These are phyloP conservation scores for Cistogaster globosa DNA, from an alignment of 2,888 invertebrate genomes.

Conservation along the genomic window DNA sequence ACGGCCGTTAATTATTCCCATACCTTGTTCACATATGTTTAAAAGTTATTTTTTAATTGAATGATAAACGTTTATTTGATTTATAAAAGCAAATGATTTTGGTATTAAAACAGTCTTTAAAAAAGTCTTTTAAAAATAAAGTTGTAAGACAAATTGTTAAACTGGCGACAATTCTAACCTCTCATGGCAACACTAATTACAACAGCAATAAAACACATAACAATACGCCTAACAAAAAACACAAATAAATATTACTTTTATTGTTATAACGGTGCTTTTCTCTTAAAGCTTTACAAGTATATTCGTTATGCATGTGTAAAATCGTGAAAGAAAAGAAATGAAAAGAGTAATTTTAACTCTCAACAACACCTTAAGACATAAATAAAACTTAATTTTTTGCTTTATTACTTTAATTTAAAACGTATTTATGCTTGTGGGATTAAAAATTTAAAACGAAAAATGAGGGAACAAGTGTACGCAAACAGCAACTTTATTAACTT, in stretches of 20 bases:
- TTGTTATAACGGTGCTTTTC: conserved; percentile 56
- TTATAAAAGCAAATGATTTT: too few relatives aligned
- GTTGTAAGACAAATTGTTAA: too few relatives aligned
- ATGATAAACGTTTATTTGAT: too few relatives aligned
- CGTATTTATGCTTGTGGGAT: conserved; percentile 20
- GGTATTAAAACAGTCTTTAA: too few relatives aligned
- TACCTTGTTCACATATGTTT: too few relatives aligned
- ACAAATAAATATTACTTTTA: conserved; percentile 49
- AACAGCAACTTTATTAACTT: conserved; percentile 22
- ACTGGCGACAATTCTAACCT: too few relatives aligned
- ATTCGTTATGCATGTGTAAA: conserved; percentile 38
- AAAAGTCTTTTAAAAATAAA: too few relatives aligned
- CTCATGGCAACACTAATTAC: too few relatives aligned
- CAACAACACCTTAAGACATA: conserved; percentile 43
- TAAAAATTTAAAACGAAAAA: background rate
- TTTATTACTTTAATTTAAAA: conserved; percentile 53
- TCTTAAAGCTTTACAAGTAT: conserved; percentile 59
- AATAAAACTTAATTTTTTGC: conserved; percentile 44
- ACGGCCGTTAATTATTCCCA: too few relatives aligned
- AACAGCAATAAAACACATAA: too few relatives aligned
- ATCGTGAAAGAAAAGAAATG: conserved; percentile 30
- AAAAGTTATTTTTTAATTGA: too few relatives aligned
- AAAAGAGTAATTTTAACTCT: background rate
- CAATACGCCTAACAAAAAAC: background rate
- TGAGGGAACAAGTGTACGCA: conserved; percentile 1